Evolutionary conservation across 2,888 invertebrate species (phyloP).

Genomic region (Conomelus anceps): DNA sequence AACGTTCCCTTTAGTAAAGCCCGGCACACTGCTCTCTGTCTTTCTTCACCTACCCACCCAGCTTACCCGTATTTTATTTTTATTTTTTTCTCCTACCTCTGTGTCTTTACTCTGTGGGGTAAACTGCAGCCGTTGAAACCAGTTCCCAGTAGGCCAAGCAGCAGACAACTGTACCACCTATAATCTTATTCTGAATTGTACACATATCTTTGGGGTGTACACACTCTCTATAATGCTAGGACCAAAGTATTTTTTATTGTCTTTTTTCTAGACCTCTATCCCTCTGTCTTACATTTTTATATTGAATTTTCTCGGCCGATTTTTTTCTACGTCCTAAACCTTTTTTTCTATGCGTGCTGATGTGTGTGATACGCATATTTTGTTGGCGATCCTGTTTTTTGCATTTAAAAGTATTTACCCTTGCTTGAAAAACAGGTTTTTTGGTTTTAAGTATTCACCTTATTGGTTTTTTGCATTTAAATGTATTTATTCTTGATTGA

Average conservation of each 20-base stretch:
- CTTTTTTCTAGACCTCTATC: neutral
- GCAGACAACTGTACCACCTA: neutral
- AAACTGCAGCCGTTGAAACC: neutral
- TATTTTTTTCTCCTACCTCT: neutral
- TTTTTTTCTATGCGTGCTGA: neutral
- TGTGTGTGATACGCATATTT: neutral
- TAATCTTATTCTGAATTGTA: neutral
- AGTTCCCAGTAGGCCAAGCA: neutral
- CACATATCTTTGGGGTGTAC: neutral
- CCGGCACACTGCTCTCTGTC: neutral
- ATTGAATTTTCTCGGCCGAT: neutral
- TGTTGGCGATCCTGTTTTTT: neutral
- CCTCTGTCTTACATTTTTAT: neutral
- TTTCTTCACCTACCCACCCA: neutral
- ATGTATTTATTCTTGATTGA: no score
- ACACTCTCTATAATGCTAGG: neutral
- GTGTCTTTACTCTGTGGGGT: neutral
- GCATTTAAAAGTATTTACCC: neutral
- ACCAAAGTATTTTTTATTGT: neutral
- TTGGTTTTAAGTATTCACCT: no score
- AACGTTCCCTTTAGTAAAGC: neutral
- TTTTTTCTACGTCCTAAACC: neutral
- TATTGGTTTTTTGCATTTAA: no score
- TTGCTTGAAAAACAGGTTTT: no score
- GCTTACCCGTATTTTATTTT: no score